Evolutionary conservation across 2,113 vertebrate species (phyloP), one percentile per base, ranked within the genome.

Genomic region (Typhlomys cinereus): DNA sequence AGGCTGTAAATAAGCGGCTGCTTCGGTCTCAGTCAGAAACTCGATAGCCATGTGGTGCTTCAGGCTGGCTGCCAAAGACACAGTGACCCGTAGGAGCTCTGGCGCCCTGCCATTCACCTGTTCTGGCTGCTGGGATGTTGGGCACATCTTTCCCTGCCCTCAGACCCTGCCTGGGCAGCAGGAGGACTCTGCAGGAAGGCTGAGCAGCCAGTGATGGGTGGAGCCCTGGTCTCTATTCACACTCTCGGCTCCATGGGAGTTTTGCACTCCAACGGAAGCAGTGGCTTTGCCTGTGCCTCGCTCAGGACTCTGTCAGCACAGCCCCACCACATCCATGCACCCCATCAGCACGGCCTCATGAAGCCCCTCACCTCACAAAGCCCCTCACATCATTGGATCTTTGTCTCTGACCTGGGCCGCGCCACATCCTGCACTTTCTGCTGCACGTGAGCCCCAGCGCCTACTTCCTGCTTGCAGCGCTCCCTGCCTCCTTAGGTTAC

Each of bases 381-480:
- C 21, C 21, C 2, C 52, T 80, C 31, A 11, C 25, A 41, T 1
- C 23, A 48, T 36, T 57, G 36, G 8, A 31, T 27, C 34, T 50
- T 15, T 23, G 34, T 39, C 36, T 31, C 11, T 13, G 23, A 23
- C 18, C 44, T 2, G 41, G 31, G 50, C 21, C 4, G 23, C 13
- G 14, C 11, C 18, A 15, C 27, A 7, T 54, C 75, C 67, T 54
- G 27, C n/a, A 14, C 57, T n/a, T 29, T 34, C 15, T 62, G 34
- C 15, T n/a, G n/a, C 21, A 4, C 54, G 3, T 21, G 44, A 14
- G 1, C 0, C 36, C 29, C n/a, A n/a, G n/a, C n/a, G n/a, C n/a
- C n/a, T n/a, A n/a, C n/a, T 13, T 7, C 39, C 13, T 10, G 25
- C 34, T 81, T 25, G 6, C 10, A 59, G 2, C 27, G 25, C 34